Conservation (phyloP, 2,797 vertebrate genomes). For the Gymnothorax reevesii region DNA sequence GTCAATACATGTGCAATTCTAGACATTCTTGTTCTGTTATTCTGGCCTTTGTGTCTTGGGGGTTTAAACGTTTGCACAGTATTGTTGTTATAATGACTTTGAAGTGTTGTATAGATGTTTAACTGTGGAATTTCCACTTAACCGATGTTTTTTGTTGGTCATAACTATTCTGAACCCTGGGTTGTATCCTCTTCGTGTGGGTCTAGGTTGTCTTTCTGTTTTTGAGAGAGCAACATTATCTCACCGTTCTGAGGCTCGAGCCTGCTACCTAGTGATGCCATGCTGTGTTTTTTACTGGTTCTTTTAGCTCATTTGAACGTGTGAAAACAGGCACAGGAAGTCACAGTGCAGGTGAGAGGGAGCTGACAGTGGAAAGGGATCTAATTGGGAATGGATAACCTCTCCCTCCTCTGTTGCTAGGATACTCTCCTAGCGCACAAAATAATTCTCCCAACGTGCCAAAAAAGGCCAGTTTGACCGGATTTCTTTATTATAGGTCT, state of each 20-base stretch:
- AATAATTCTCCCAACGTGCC: not conserved
- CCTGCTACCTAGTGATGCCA: not conserved
- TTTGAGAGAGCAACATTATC: not conserved
- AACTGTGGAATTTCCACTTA: not conserved
- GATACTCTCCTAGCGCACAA: not conserved
- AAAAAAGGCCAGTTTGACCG: not conserved
- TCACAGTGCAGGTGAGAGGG: not conserved
- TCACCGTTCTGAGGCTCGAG: not conserved
- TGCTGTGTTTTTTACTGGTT: not conserved
- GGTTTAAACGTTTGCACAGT: not conserved
- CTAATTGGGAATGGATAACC: conserved; percentile 2
- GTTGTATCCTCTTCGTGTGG: not conserved
- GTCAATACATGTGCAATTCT: not conserved
- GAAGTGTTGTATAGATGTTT: not conserved
- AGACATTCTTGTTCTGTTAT: not conserved
- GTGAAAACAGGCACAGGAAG: not conserved
- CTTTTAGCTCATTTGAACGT: not conserved
- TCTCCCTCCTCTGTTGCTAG: not conserved
- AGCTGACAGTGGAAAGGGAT: not conserved
- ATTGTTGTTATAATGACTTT: not conserved
- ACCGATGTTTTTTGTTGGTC: not conserved
- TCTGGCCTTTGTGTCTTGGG: not conserved
- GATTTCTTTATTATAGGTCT: not conserved
- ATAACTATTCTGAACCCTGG: not conserved
- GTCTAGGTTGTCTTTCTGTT: not conserved